These are phyloP conservation scores for Drosophila quinaria DNA, from an alignment of 2,888 invertebrate species.

Conservation along the genomic window DNA sequence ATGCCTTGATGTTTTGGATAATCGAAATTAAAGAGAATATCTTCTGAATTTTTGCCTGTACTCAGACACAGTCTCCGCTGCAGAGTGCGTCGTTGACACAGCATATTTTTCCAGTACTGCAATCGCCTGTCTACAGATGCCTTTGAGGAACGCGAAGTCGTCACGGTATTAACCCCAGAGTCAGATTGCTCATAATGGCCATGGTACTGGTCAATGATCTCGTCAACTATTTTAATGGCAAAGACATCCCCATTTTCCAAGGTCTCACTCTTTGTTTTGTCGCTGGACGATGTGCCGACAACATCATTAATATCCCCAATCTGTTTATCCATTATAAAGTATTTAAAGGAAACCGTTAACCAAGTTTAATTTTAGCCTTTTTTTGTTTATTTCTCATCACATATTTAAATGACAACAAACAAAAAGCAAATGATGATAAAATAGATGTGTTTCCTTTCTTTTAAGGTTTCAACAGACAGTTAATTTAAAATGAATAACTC, in stretches of 20 bases:
- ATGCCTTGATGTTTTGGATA: conserved; percentile 58
- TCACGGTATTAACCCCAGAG: not conserved
- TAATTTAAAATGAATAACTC: conserved; percentile 18
- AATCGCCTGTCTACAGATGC: conserved; percentile 70
- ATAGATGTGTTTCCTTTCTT: not conserved
- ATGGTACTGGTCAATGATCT: conserved; percentile 24
- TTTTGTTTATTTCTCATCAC: not conserved
- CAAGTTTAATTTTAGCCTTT: not conserved
- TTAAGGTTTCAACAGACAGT: not conserved
- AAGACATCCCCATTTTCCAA: not conserved
- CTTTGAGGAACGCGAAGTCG: conserved; percentile 2
- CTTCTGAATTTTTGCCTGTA: conserved; percentile 40
- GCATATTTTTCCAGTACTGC: conserved; percentile 76
- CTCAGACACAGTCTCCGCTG: conserved; percentile 35
- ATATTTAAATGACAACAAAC: conserved; percentile 12
- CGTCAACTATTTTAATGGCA: conserved; percentile 35
- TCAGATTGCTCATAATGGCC: conserved; percentile 8
- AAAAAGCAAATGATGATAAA: not conserved
- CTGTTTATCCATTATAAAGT: not conserved
- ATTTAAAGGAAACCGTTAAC: not conserved
- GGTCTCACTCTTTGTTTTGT: not conserved
- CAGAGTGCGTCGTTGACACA: conserved; percentile 56
- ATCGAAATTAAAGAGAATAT: conserved; percentile 62
- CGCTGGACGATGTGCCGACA: not conserved
- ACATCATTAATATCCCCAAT: not conserved